phyloP scores from a whole-genome alignment of 53 echinoderm and acorn worm species.

The Paracentrotus lividus region DNA sequence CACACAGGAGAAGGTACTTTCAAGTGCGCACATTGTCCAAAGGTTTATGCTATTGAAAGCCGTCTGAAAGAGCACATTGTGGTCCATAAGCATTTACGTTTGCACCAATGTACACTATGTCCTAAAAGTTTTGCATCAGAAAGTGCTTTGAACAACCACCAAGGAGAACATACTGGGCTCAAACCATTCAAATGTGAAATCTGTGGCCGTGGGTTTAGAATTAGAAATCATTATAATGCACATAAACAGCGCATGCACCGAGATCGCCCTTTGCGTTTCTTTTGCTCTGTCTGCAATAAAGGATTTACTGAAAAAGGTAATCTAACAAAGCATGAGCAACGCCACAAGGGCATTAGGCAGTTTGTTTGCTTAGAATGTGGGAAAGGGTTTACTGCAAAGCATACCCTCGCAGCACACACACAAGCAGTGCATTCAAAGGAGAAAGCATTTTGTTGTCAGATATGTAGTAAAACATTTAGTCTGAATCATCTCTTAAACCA shows the following conservation, averaged over 20 bases:
- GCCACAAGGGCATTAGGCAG: conserved; percentile 52
- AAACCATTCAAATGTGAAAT: conserved; percentile 63
- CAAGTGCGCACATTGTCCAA: conserved; percentile 28
- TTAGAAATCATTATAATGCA: background rate
- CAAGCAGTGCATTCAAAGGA: background rate
- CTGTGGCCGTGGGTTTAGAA: conserved; percentile 51
- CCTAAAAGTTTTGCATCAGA: conserved; percentile 54
- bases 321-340: conserved; percentile 43
- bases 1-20: conserved; percentile 24
- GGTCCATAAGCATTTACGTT: background rate
- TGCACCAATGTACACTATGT: conserved; percentile 34
- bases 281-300: conserved; percentile 30
- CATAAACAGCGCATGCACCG: background rate
- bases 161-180: conserved; percentile 63
- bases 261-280: background rate
- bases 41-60: background rate
- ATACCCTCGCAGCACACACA: background rate
- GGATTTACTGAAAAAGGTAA: conserved; percentile 20
- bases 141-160: conserved; percentile 60
- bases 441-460: conserved; percentile 28
- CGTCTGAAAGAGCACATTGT: background rate
- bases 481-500: conserved; percentile 45
- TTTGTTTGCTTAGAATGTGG: conserved; percentile 61
- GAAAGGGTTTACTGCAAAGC: conserved; percentile 35
- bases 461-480: conserved; percentile 43